Evolutionary conservation across 2,888 invertebrate species (phyloP).

Genomic region (Alentia gelatinosa): DNA sequence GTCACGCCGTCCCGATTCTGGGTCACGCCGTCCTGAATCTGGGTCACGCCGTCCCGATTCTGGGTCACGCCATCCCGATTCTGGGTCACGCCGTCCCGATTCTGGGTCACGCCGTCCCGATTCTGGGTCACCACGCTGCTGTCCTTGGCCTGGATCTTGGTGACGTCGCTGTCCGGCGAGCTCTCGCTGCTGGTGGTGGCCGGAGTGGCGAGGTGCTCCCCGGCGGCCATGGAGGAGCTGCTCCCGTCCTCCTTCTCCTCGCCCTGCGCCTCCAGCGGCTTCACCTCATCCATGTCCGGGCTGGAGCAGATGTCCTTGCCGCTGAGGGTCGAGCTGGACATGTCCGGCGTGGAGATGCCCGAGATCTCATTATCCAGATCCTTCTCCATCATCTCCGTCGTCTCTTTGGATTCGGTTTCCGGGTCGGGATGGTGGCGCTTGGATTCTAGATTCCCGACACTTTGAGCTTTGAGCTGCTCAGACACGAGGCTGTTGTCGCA

Average conservation of each 20-base stretch:
- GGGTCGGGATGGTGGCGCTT: neutral
- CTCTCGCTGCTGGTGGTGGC: neutral
- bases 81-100: no score
- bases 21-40: no score
- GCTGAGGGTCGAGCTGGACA: conserved; percentile 56
- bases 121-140: neutral
- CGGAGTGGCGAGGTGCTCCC: conserved; percentile 57
- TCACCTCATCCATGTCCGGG: conserved; percentile 55
- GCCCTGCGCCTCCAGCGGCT: neutral
- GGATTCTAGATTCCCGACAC: neutral
- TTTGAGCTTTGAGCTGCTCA: neutral
- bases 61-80: no score
- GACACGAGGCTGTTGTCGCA: conserved; percentile 54
- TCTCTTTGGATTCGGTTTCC: conserved; percentile 43
- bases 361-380: conserved; percentile 64
- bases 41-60: no score
- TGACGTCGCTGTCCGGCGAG: neutral
- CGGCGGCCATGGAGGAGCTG: conserved; percentile 6
- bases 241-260: neutral
- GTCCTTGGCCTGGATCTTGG: neutral
- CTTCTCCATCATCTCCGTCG: conserved; percentile 55
- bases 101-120: no score
- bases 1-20: no score
- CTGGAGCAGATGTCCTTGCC: conserved; percentile 52
- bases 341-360: conserved; percentile 64